Evolutionary conservation across 2,888 invertebrate genomes (phyloP).

Genomic region (Melitaea athalia): DNA sequence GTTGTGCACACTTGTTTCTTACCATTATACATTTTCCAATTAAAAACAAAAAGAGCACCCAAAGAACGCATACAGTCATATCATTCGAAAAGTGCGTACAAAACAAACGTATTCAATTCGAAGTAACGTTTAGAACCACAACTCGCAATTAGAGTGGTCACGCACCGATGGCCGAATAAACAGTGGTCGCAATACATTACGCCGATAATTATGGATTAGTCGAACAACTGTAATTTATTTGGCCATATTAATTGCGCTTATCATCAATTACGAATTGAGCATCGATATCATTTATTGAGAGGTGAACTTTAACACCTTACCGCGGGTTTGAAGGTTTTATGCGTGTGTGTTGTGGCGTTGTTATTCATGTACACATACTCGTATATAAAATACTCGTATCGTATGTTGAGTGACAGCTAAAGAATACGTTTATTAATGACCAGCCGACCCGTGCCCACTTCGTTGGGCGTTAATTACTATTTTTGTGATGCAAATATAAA

Average conservation of each 20-base stretch:
- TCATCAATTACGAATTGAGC: conserved; percentile 19
- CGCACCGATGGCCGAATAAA: conserved; percentile 31
- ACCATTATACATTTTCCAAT: background rate
- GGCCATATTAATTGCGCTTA: conserved; percentile 27
- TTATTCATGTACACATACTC: background rate
- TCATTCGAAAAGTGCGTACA: conserved; percentile 22
- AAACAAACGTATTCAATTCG: conserved; percentile 32
- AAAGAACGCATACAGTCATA: background rate
- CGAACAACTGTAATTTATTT: conserved; percentile 28
- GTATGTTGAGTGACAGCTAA: too few relatives aligned
- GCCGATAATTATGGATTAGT: conserved; percentile 32
- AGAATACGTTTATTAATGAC: too few relatives aligned
- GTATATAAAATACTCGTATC: too few relatives aligned
- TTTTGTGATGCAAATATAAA: too few relatives aligned
- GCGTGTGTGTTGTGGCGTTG: background rate
- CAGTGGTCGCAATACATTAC: conserved; percentile 35
- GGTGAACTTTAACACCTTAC: background rate
- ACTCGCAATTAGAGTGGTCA: conserved; percentile 41
- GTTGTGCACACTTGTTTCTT: too few relatives aligned
- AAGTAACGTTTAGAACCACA: conserved; percentile 39
- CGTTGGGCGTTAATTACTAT: too few relatives aligned
- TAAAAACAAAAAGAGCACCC: background rate
- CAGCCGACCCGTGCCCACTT: too few relatives aligned
- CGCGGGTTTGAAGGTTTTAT: background rate
- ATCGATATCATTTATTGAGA: conserved; percentile 17